Conservation (phyloP, 2,888 invertebrate species). For the Coecobrya sp. region DNA sequence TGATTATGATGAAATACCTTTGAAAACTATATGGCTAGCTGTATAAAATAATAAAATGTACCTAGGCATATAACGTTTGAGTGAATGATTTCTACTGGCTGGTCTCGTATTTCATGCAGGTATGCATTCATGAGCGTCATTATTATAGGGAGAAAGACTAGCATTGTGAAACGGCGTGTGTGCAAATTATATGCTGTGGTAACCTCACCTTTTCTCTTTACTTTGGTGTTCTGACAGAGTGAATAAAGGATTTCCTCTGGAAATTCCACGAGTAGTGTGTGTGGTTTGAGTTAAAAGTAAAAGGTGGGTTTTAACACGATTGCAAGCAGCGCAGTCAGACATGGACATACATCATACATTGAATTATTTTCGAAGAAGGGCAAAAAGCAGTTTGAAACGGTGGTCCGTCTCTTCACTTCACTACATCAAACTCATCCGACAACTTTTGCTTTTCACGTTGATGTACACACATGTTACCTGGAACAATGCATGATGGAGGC, state of each 20-base stretch:
- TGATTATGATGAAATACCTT: slow-evolving; percentile 71
- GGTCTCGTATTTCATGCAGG: slow-evolving; percentile 61
- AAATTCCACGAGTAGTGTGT: slow-evolving; percentile 53
- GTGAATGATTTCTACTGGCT: slow-evolving; percentile 24
- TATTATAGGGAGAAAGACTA: slow-evolving; percentile 21
- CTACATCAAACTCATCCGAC: slow-evolving; percentile 44
- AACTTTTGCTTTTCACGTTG: slow-evolving; percentile 62
- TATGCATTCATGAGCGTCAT: slow-evolving; percentile 70
- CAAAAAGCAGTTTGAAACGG: slow-evolving; percentile 17
- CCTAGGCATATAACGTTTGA: not conserved
- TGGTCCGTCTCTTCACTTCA: slow-evolving; percentile 28
- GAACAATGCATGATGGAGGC: slow-evolving; percentile 75
- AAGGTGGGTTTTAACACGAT: slow-evolving; percentile 57
- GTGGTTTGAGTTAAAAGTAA: slow-evolving; percentile 57
- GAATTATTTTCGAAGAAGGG: slow-evolving; percentile 13
- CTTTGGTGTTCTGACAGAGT: slow-evolving; percentile 30
- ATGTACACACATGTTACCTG: slow-evolving; percentile 74
- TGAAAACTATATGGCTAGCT: slow-evolving; percentile 43
- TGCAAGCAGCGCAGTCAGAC: not conserved
- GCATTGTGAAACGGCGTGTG: not conserved
- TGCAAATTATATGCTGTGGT: not conserved
- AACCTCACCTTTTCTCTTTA: slow-evolving; percentile 50
- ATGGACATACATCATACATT: slow-evolving; percentile 54
- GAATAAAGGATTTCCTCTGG: slow-evolving; percentile 54
- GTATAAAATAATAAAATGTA: not conserved